Evolutionary conservation across 1,140 invertebrate genomes (phyloP).

Genomic region (Babylonia areolata): DNA sequence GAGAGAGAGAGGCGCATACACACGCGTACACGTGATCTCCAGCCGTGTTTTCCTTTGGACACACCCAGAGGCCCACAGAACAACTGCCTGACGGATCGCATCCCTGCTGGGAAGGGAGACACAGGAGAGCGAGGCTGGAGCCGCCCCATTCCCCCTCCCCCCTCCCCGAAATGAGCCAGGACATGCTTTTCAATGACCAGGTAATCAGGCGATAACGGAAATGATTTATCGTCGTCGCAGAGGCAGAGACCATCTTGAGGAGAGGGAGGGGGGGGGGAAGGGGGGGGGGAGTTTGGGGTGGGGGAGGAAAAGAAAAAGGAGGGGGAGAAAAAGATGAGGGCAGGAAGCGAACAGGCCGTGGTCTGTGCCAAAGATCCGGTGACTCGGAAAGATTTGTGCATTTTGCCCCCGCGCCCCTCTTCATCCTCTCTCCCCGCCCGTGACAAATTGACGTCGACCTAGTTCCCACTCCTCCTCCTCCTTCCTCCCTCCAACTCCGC

Average conservation of each 20-base stretch:
- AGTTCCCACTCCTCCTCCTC: constrained; percentile 26
- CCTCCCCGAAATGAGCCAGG: too few species aligned
- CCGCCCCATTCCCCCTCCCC: too few species aligned
- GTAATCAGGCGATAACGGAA: neutral
- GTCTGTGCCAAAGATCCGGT: neutral
- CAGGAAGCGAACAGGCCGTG: neutral
- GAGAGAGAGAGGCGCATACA: neutral
- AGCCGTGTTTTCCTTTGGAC: neutral
- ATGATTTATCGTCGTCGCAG: neutral
- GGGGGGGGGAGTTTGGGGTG: neutral
- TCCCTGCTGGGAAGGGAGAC: too few species aligned
- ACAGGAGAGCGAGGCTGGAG: too few species aligned
- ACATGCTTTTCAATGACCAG: neutral
- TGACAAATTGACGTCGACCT: constrained; percentile 15
- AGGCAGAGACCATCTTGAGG: neutral
- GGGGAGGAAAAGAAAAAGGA: neutral
- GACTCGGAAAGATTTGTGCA: constrained; percentile 6
- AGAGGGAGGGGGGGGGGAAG: neutral
- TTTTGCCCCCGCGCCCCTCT: neutral
- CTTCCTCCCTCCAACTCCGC: constrained; percentile 38
- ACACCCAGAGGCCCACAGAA: neutral
- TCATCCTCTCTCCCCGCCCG: neutral
- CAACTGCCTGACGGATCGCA: too few species aligned
- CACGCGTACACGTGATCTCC: neutral
- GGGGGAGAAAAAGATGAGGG: neutral